Evolutionary conservation across 2,888 invertebrate genomes (phyloP), one percentile per base, ranked within the genome.

Genomic region (Nomada hirtipes): DNA sequence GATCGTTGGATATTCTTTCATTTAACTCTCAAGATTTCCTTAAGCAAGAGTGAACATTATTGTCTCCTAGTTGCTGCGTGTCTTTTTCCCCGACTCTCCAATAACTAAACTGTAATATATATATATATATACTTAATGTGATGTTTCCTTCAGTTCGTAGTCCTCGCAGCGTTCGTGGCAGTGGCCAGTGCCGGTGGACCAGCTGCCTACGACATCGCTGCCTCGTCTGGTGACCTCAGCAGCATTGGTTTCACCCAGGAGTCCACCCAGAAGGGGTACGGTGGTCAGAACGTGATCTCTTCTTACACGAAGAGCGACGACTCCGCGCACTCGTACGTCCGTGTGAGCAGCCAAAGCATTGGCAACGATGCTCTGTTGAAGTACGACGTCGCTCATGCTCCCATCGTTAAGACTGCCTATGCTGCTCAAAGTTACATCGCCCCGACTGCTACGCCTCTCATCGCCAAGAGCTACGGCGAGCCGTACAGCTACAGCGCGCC

Each of bases 231-330:
- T 0, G 91, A 91, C 55, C 89, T 87, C 65, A 85, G 76, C 44
- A 90, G 89, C 83, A 79, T 92, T 18, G 91, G 90, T 42, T 90
- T 86, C 83, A 90, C 86, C 70, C 91, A 91, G 42, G 92, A 92
- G 44, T 91, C 90, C 4, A 92, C 92, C 18, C 91, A 92, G 71
- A 92, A 92, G 79, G 91, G 92, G 11, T 90, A 87, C 71, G 92
- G 85, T 9, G 91, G 92, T 4, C 91, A 91, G 72, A 92, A 92
- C 78, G 91, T 91, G 7, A 63, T 90, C n/a, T 89, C 92, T 2
- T 82, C 88, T 36, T 92, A 89, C 83, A 88, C 85, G 70, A 90
- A 90, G 63, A 78, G 88, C 42, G 91, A 91, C 44, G 91, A 92
- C 23, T 85, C 91, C 11, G 91, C 91, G 2, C 89, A 91, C 60